phyloP scores from a whole-genome alignment of 2,888 invertebrate genomes.

The Dynastes tityus region DNA sequence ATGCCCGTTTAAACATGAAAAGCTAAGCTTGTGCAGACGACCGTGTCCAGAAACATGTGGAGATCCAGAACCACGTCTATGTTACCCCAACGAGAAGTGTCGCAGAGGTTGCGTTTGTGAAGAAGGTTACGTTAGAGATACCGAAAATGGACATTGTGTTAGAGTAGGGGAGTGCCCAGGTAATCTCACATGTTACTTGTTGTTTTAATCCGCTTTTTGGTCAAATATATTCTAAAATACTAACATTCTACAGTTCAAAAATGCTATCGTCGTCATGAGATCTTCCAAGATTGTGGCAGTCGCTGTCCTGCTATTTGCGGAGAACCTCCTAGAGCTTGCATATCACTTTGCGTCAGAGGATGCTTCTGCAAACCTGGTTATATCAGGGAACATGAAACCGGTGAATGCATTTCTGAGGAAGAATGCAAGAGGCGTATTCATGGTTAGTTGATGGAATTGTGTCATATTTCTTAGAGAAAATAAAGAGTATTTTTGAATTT shows the following conservation, averaged over 20 bases:
- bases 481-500: too few relatives aligned
- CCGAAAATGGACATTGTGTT: not conserved
- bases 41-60: not conserved
- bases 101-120: not conserved
- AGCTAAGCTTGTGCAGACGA: not conserved
- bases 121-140: conserved; percentile 4
- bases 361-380: conserved; percentile 40
- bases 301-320: not conserved
- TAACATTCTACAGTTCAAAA: not conserved
- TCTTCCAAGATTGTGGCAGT: not conserved
- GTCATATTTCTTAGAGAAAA: too few relatives aligned
- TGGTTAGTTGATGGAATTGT: too few relatives aligned
- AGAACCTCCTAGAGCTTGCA: not conserved
- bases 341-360: not conserved
- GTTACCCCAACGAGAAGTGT: not conserved
- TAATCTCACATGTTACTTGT: not conserved
- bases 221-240: too few relatives aligned
- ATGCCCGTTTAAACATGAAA: not conserved
- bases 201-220: too few relatives aligned
- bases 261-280: not conserved
- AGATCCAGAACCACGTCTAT: not conserved
- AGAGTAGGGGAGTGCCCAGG: not conserved
- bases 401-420: conserved; percentile 32
- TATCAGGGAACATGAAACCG: not conserved
- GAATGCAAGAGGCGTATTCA: conserved; percentile 2